Evolutionary conservation across 1,140 invertebrate genomes (phyloP).

Genomic region (Tyrophagus putrescentiae): DNA sequence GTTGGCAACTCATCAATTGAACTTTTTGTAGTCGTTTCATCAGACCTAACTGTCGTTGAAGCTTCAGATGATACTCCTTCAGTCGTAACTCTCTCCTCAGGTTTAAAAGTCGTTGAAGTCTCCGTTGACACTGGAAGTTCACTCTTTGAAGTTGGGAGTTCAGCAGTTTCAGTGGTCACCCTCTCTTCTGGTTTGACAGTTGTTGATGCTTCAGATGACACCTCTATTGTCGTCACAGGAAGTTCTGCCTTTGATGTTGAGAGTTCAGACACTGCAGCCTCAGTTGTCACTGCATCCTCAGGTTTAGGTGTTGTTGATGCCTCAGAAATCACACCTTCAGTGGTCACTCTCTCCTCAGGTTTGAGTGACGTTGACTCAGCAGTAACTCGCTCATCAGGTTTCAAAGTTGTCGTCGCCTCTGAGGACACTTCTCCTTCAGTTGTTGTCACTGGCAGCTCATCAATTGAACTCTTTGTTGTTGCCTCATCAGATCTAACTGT

Average conservation of each 20-base stretch:
- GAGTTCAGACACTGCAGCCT: not conserved
- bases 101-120: not conserved
- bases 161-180: slow-evolving; percentile 19
- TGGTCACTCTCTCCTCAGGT: too few species aligned
- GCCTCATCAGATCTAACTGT: not conserved
- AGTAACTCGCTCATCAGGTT: slow-evolving; percentile 23
- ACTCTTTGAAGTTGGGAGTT: too few species aligned
- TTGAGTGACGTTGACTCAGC: slow-evolving; percentile 17
- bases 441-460: too few species aligned
- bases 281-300: too few species aligned
- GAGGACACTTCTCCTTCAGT: not conserved
- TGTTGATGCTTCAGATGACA: too few species aligned
- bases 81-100: not conserved
- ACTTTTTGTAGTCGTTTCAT: slow-evolving; percentile 17
- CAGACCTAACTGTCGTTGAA: slow-evolving; percentile 22
- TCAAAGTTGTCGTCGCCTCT: slow-evolving; percentile 18
- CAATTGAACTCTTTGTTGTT: too few species aligned
- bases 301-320: not conserved
- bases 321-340: not conserved
- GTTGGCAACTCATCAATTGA: not conserved
- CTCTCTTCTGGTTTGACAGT: not conserved
- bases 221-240: too few species aligned
- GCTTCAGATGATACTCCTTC: not conserved
- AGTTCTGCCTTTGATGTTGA: too few species aligned
- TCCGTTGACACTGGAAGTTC: too few species aligned